Base-by-base conservation (phyloP, 2,888 invertebrate species). In the Brachynemurus nebulosus region DNA sequence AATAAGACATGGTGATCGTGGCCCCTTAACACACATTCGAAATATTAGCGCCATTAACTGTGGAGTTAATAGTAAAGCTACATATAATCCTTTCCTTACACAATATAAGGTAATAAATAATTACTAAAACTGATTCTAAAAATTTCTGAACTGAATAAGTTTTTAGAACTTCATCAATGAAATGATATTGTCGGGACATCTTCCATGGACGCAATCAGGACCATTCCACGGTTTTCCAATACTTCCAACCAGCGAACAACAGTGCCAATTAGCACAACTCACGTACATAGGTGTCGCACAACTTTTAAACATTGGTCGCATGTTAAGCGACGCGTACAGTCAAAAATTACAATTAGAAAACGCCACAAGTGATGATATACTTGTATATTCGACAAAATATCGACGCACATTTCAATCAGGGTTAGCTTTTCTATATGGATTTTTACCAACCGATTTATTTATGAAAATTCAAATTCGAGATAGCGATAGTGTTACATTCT, bases 371-470 rank as follows among this genome's bases (percentile, higher is more conserved):
- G 72, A 76, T 3, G 81, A 80, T 49, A 67, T 83, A 23, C 59
- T 80, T 11, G 72, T 83, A 4, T 82, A 80, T 59, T 86, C 88
- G 52, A 92, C 93, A 0, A 74, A 84, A 34, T 91, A 89, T 60
- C 66, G 90, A 1, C 73, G 96, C 54, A 95, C 95, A 14, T 89
- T 86, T 57, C 93, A 93, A 65, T 92, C 92, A 53, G 82, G 86
- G 0, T 69, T 89, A 52, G 88, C 88, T 0, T 71, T 89, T 52
- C 61, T 86, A 3, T 85, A 77, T 57, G 75, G 80, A 0, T 71
- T 89, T 49, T 65, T 88, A 27, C 77, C 80, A 3, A 63, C 69
- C 2, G 80, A 83, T 45, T 70, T 78, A 40, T 67, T 80, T 54
- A 65, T 76, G 7, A 76, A 77, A 45, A 65, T 88, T 4, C 70